These are phyloP conservation scores for Peribatodes rhomboidaria DNA, from an alignment of 2,888 invertebrate genomes.

Conservation along the genomic window DNA sequence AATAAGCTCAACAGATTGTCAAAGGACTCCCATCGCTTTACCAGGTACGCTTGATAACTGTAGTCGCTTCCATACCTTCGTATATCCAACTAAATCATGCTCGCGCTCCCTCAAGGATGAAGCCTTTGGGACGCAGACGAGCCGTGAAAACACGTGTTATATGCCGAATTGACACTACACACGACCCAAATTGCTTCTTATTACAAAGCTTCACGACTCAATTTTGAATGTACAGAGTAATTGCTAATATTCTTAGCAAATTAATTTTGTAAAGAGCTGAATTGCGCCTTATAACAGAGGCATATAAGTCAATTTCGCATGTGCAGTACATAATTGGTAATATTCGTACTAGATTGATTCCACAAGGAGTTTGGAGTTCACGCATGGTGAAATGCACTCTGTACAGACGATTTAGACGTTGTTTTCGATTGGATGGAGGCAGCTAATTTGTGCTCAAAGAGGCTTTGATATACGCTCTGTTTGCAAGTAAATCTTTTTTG, in stretches of 20 bases:
- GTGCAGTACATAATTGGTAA: constrained; percentile 6
- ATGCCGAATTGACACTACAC: constrained; percentile 19
- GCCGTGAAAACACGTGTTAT: constrained; percentile 29
- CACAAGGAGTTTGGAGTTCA: neutral
- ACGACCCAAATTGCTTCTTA: constrained; percentile 19
- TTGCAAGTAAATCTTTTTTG: neutral
- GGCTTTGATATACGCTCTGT: neutral
- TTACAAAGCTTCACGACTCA: neutral
- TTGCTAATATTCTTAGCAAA: constrained; percentile 16
- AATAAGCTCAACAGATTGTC: constrained; percentile 1
- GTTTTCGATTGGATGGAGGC: constrained; percentile 11
- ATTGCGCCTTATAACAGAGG: neutral
- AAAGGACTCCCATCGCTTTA: constrained; percentile 5
- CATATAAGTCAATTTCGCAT: constrained; percentile 5
- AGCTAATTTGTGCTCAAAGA: neutral
- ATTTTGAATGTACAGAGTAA: constrained; percentile 5
- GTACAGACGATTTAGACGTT: neutral
- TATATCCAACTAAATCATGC: constrained; percentile 14
- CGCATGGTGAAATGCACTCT: constrained; percentile 20
- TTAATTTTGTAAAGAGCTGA: constrained; percentile 3
- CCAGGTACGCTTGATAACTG: constrained; percentile 7
- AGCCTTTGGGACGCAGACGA: constrained; percentile 26
- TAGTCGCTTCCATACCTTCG: constrained; percentile 10
- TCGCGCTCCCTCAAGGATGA: constrained; percentile 12
- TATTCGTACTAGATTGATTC: constrained; percentile 13